Evolutionary conservation across 1,140 invertebrate genomes (phyloP), one percentile per base, ranked within the genome.

Genomic region (Cotesia glomerata): DNA sequence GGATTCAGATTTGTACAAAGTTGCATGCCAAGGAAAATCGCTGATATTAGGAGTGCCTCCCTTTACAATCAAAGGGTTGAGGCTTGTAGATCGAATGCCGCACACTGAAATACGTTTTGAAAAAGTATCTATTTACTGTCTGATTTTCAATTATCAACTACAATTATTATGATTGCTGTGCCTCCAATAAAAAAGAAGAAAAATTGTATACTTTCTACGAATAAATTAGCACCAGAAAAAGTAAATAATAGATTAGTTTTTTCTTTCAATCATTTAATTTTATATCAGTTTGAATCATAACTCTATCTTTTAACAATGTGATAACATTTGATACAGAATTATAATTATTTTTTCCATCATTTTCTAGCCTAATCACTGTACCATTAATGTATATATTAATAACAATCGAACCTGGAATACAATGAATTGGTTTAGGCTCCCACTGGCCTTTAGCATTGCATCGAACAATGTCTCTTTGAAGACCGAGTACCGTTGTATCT

Each of bases 1-100:
- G 39, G 0, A 11, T 1, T 74, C 63, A 1, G 65, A 16, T 65
- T 34, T 75, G 16, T 87, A 87, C 4, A 87, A 54, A 13, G 85
- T 82, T 4, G 81, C 85, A 32, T 87, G 85, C 86, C 86, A 87
- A 3, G 85, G 85, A 63, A 87, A 85, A 32, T 86, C 81, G 0
- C 69, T 75, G n/a, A 85, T 73, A 4, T 78, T 76, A 4, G 85
- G 75, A 3, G 0, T 0, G 1, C 14, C 49, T 36, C 84, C 85
- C 49, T 84, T 77, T 3, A 84, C 75, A 35, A 86, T 78, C 0
- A 83, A 66, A 4, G 85, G 79, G 64, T 1, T 74, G 3, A 51
- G 7, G 11, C 4, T n/a, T 8, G 52, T 56, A 14, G 70, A 45
- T 7, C 65, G 54, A 35, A 75, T 14, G 67, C 86, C 86, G 61